Conservation (phyloP, 2,888 invertebrate genomes). For the Eretmocerus hayati region DNA sequence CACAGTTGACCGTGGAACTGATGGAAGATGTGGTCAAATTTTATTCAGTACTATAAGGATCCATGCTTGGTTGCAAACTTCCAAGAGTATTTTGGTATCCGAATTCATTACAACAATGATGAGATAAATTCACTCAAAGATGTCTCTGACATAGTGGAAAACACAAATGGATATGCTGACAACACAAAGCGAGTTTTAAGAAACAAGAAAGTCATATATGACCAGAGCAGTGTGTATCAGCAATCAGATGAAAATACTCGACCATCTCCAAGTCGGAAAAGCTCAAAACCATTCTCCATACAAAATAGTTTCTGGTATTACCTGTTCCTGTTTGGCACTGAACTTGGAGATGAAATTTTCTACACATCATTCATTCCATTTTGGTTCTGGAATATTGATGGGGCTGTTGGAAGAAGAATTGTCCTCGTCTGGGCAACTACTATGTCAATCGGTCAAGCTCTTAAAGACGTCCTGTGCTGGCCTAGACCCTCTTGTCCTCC, state of each 20-base stretch:
- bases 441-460: slow-evolving; percentile 81
- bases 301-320: slow-evolving; percentile 77
- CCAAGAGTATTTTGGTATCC: slow-evolving; percentile 73
- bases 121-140: slow-evolving; percentile 16
- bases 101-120: slow-evolving; percentile 39
- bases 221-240: slow-evolving; percentile 29
- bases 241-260: slow-evolving; percentile 33
- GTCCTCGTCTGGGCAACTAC: slow-evolving; percentile 74
- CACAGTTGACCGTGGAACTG: no score
- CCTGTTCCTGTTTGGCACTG: slow-evolving; percentile 76
- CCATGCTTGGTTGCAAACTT: slow-evolving; percentile 70
- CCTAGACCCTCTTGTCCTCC: slow-evolving; percentile 79
- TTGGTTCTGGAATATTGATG: slow-evolving; percentile 92
- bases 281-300: slow-evolving; percentile 50
- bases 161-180: slow-evolving; percentile 19
- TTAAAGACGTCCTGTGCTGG: slow-evolving; percentile 83
- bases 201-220: no score
- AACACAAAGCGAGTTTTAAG: no score
- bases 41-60: slow-evolving; percentile 64
- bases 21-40: slow-evolving; percentile 31
- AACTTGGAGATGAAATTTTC: slow-evolving; percentile 84
- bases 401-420: slow-evolving; percentile 74
- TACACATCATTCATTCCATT: slow-evolving; percentile 88
- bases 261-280: neutral
- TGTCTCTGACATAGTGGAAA: slow-evolving; percentile 9